Evolutionary conservation across 2,888 invertebrate genomes (phyloP), one percentile per base, ranked within the genome.

Genomic region (Eudasyphora cyanicolor): DNA sequence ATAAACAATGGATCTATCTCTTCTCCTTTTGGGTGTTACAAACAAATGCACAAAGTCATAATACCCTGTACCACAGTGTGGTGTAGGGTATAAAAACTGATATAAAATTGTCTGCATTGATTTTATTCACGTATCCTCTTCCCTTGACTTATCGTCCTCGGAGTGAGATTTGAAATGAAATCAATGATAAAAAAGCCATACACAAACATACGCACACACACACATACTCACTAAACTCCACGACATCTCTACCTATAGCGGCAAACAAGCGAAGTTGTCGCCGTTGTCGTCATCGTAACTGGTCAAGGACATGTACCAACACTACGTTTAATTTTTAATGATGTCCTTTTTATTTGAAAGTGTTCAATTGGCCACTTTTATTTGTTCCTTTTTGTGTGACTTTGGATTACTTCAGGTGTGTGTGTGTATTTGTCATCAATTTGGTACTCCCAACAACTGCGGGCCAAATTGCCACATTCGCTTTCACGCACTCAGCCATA

Each of bases 341-440:
- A 67, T 42, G 67, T 67, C 67, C 67, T 24, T 42, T 67, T 67
- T 32, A 7, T 29, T 62, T 62, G n/a, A 12, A 27, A 54, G 38
- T 64, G 67, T 67, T 67, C 67, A 24, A 67, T 67, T 67, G 67
- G 67, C 67, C 67, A 24, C 19, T 67, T 67, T 64, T 17, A 35
- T 7, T 38, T 0, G 42, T 42, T 67, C 45, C 45, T 45, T n/a
- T 64, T 35, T 42, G 35, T 35, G 21, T 38, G 17, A 21, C 38
- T 14, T 27, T 57, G 27, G 8, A 38, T 38, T 21, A 67, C 67
- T 35, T 42, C 4, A 1, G 1, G 14, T 10, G 29, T 6, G 54
- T 27, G 60, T 42, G 35, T 42, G 24, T 42, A 5, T 67, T 67
- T 24, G 67, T 24, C 32, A 54, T 19, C 54, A 54, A 45, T 29